These are phyloP conservation scores for Catostomus latipinnis DNA, from an alignment of 2,797 vertebrate genomes.

Conservation along the genomic window DNA sequence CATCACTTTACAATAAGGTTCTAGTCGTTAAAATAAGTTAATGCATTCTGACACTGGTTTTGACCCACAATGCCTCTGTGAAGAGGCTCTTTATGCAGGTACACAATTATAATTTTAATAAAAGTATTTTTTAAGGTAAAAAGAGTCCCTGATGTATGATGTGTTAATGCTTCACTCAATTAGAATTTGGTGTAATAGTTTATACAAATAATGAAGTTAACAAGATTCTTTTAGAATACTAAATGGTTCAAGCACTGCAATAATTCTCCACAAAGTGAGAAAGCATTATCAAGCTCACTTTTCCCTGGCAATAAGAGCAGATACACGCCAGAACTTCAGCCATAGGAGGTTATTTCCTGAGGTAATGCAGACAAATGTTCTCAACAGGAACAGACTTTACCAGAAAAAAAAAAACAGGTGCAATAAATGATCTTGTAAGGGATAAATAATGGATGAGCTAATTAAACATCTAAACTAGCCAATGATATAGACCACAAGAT, in stretches of 20 bases:
- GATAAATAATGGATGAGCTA: conserved; percentile 15
- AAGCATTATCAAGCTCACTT: not conserved
- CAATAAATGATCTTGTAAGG: conserved; percentile 17
- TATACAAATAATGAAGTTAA: not conserved
- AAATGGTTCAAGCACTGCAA: not conserved
- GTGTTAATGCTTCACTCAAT: not conserved
- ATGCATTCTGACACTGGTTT: no score
- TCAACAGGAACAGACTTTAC: conserved; percentile 20
- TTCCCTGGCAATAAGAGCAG: conserved; percentile 34
- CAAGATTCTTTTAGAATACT: not conserved
- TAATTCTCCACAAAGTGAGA: not conserved
- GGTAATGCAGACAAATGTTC: conserved; percentile 58
- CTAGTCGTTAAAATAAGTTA: no score
- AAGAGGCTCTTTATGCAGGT: not conserved
- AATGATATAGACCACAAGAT: not conserved
- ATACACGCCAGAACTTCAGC: conserved; percentile 33
- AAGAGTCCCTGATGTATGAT: not conserved
- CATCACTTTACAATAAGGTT: no score
- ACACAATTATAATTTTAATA: not conserved
- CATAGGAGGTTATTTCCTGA: conserved; percentile 43
- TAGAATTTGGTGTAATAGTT: not conserved
- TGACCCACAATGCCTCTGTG: no score
- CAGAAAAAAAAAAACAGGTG: conserved; percentile 24
- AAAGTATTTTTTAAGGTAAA: not conserved
- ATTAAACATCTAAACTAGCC: not conserved